Conservation (phyloP, 2,113 vertebrate species). For the Melanotaenia duboulayi region DNA sequence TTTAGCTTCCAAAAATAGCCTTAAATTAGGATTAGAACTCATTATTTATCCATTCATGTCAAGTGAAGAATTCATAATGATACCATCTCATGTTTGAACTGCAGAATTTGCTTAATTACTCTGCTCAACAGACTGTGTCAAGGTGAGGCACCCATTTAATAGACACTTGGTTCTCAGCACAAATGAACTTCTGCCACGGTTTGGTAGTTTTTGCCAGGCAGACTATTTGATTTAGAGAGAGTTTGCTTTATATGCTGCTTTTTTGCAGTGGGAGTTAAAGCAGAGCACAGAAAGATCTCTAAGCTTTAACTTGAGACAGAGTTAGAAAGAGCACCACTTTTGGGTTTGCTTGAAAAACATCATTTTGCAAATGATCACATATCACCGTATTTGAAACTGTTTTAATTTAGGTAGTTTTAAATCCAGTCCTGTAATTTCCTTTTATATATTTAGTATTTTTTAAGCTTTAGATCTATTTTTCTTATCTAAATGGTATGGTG, state of each 20-base stretch:
- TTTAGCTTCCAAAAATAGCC: conserved; percentile 19
- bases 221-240: conserved; percentile 75
- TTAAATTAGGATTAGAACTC: conserved; percentile 62
- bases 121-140: conserved; percentile 80
- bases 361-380: conserved; percentile 10
- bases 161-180: conserved; percentile 72
- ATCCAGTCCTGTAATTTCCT: not conserved
- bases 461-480: not conserved
- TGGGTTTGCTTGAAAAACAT: conserved; percentile 8
- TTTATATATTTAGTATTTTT: not conserved
- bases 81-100: conserved; percentile 77
- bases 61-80: conserved; percentile 74
- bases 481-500: too few species aligned
- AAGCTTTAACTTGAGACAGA: conserved; percentile 17
- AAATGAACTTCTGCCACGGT: conserved; percentile 77
- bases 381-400: not conserved
- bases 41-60: conserved; percentile 71
- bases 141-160: conserved; percentile 78
- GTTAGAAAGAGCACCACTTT: conserved; percentile 22
- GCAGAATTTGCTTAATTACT: conserved; percentile 80
- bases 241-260: conserved; percentile 65
- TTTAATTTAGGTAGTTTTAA: not conserved
- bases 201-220: conserved; percentile 69
- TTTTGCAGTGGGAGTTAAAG: conserved; percentile 43
- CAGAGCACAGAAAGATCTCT: conserved; percentile 34